Evolutionary conservation across 2,888 invertebrate genomes (phyloP).

Genomic region (Conomelus anceps): DNA sequence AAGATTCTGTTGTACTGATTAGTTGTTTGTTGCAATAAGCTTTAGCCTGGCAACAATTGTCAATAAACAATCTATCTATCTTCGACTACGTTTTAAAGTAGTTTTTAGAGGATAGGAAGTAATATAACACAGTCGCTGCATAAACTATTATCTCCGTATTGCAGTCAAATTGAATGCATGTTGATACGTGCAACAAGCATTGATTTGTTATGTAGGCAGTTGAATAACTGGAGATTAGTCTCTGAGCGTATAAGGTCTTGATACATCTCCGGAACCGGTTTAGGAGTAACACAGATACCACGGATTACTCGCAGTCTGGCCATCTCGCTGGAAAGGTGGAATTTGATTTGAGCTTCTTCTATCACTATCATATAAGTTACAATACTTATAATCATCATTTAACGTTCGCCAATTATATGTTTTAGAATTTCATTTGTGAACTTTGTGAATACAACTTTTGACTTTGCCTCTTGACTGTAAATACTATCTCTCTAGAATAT

Average conservation of each 20-base stretch:
- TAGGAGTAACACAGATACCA: not conserved
- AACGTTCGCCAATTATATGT: too few relatives aligned
- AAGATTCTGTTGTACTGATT: too few relatives aligned
- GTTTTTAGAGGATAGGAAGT: not conserved
- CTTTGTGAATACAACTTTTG: too few relatives aligned
- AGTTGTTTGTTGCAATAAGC: too few relatives aligned
- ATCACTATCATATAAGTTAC: too few relatives aligned
- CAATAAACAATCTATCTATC: too few relatives aligned
- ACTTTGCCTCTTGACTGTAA: too few relatives aligned
- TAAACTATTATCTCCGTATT: not conserved
- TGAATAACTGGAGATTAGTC: not conserved
- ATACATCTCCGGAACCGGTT: not conserved
- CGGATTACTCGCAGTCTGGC: not conserved
- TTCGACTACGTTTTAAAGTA: not conserved
- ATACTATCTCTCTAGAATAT: too few relatives aligned
- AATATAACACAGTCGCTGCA: too few relatives aligned
- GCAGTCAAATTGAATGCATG: not conserved
- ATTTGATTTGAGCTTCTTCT: not conserved
- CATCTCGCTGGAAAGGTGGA: not conserved
- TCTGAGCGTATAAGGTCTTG: not conserved
- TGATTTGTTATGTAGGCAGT: not conserved
- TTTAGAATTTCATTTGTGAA: too few relatives aligned
- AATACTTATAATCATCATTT: too few relatives aligned
- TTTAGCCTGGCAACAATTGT: too few relatives aligned
- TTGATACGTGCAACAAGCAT: not conserved